Conservation (phyloP, 2,113 vertebrate genomes). For the Hypomesus transpacificus region DNA sequence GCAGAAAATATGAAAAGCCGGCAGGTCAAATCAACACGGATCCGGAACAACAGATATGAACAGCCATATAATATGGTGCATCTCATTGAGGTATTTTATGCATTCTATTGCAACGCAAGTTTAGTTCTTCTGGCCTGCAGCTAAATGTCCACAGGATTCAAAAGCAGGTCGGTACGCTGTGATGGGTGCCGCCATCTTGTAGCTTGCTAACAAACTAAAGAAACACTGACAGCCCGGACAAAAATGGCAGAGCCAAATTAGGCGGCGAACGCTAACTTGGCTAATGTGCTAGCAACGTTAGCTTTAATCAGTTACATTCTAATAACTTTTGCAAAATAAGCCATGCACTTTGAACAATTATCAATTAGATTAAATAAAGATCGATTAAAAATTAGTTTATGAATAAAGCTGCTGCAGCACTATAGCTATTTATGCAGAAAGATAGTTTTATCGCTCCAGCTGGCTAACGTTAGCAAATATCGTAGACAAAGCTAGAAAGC, state of each 20-base stretch:
- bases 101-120: background rate
- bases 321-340: background rate
- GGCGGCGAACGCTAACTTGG: constrained; percentile 13
- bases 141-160: constrained; percentile 38
- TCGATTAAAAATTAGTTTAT: no score
- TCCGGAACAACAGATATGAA: background rate
- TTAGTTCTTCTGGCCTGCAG: background rate
- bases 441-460: no score
- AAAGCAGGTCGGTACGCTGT: constrained; percentile 36
- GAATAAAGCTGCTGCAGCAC: no score
- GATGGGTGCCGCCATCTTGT: constrained; percentile 75
- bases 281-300: constrained; percentile 14
- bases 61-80: background rate
- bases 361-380: background rate
- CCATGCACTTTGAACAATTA: background rate
- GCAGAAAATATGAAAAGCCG: constrained; percentile 35
- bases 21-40: constrained; percentile 15
- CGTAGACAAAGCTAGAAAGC: no score
- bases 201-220: constrained; percentile 46
- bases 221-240: constrained; percentile 28
- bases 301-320: background rate
- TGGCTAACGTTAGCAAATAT: no score
- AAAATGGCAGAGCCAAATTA: constrained; percentile 35
- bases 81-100: constrained; percentile 37
- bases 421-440: no score